A percentile compares a stretch with the other conserved stretches of the same genome.
Conservation (phyloP, 35 echinoderm and acorn worm species). For the Heliocidaris tuberculata region DNA sequence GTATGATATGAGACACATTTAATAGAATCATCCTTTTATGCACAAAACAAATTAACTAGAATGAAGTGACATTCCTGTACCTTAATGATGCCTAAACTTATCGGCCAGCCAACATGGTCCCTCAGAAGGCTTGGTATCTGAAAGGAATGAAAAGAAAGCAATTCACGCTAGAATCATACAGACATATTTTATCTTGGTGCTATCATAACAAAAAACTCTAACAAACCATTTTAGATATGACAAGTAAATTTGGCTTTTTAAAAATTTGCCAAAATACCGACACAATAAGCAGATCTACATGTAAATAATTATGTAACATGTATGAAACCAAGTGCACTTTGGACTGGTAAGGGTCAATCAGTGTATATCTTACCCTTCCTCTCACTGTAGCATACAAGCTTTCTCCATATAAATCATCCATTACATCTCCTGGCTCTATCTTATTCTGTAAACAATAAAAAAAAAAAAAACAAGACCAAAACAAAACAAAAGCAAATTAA, state of each 20-base stretch:
- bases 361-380: constrained; percentile 66
- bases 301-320: too few species aligned
- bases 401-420: constrained; percentile 98
- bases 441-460: constrained; percentile 68
- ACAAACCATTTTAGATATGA: too few species aligned
- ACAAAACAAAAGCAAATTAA: not conserved
- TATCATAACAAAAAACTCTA: too few species aligned
- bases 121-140: constrained; percentile 72
- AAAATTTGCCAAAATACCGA: too few species aligned
- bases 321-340: too few species aligned
- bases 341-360: not conserved
- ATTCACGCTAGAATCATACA: too few species aligned
- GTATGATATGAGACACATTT: too few species aligned
- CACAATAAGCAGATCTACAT: too few species aligned
- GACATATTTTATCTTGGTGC: too few species aligned
- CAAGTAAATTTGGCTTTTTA: too few species aligned
- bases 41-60: too few species aligned
- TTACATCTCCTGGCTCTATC: constrained; percentile 93
- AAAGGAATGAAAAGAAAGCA: not conserved
- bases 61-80: constrained; percentile 32
- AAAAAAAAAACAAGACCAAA: not conserved
- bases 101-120: constrained; percentile 88
- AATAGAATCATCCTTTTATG: too few species aligned
- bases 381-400: constrained; percentile 69
- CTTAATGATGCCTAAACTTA: constrained; percentile 85